Evolutionary conservation across 2,113 vertebrate genomes (phyloP).

Genomic region (Phoxinus phoxinus): DNA sequence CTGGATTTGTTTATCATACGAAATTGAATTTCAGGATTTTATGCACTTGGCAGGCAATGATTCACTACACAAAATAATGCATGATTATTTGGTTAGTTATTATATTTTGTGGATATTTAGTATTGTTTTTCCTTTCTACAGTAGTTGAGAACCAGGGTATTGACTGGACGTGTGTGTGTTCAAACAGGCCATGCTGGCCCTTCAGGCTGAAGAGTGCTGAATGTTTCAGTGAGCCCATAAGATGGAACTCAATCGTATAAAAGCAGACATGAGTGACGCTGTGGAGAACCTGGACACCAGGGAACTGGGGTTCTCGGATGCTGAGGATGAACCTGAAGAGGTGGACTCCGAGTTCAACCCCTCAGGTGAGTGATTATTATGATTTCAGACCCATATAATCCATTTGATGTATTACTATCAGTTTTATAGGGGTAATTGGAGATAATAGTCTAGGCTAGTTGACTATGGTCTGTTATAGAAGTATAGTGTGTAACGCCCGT

Average conservation of each 20-base stretch:
- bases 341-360: constrained; percentile 74
- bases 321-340: constrained; percentile 83
- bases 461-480: background rate
- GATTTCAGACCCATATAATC: background rate
- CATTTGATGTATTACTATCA: background rate
- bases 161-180: constrained; percentile 3
- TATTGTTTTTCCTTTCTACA: background rate
- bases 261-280: constrained; percentile 86
- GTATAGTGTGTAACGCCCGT: too few species aligned
- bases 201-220: constrained; percentile 49
- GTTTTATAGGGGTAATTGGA: too few species aligned
- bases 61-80: background rate
- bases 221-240: constrained; percentile 74
- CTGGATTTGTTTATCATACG: background rate
- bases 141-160: background rate
- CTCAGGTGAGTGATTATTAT: background rate
- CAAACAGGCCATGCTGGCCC: constrained; percentile 67
- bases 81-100: background rate
- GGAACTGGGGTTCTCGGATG: constrained; percentile 82
- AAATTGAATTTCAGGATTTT: background rate
- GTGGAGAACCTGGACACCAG: constrained; percentile 90
- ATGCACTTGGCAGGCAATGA: constrained; percentile 2
- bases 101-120: background rate
- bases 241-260: constrained; percentile 78
- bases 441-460: too few species aligned